Evolutionary conservation across 2,888 invertebrate species (phyloP).

Genomic region (Diachrysia chrysitis): DNA sequence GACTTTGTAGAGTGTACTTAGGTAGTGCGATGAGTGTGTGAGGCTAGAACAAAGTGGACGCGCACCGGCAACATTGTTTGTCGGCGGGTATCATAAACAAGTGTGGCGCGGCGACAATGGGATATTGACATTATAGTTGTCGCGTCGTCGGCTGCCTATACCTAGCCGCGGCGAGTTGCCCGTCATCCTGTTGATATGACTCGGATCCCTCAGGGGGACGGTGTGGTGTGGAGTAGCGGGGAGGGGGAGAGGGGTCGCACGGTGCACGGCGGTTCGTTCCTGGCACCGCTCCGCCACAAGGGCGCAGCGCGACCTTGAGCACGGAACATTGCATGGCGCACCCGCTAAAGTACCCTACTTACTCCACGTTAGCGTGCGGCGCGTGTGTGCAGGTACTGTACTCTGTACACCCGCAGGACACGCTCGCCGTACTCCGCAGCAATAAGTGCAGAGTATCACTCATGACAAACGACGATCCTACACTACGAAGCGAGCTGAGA

Average conservation of each 20-base stretch:
- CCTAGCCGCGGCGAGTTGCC: neutral
- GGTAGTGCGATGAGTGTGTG: neutral
- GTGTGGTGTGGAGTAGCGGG: neutral
- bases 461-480: neutral
- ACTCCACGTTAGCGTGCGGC: neutral
- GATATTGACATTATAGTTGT: neutral
- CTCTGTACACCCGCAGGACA: neutral
- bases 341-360: neutral
- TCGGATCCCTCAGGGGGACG: neutral
- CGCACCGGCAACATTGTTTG: neutral
- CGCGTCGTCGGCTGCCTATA: neutral
- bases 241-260: neutral
- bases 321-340: neutral
- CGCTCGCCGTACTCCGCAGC: neutral
- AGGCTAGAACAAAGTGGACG: neutral
- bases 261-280: neutral
- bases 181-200: neutral
- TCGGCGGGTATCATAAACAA: neutral
- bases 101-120: neutral
- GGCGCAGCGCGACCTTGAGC: conserved; percentile 5
- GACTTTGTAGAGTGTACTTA: neutral
- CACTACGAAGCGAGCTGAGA: neutral
- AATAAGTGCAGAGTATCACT: neutral
- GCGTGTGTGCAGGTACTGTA: neutral
- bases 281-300: conserved; percentile 2